These are phyloP conservation scores for Balearica regulorum DNA, from an alignment of 2,797 vertebrate species.

Conservation along the genomic window DNA sequence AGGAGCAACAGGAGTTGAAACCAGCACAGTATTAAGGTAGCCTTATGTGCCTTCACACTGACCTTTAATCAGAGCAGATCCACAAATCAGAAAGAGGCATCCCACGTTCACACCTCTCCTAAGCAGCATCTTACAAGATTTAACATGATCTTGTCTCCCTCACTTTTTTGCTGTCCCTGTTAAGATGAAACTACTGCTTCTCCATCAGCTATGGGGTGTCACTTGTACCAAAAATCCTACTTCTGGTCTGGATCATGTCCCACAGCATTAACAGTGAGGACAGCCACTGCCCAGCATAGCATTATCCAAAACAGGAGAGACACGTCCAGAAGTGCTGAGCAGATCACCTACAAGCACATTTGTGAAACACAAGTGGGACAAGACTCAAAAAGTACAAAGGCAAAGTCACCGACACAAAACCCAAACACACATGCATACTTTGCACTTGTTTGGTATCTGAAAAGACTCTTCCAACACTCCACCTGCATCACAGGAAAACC, in stretches of 20 bases:
- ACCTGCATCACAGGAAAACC: neutral
- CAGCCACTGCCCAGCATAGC: neutral
- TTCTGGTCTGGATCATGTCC: neutral
- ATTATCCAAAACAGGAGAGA: neutral
- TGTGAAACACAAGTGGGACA: neutral
- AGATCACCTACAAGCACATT: neutral
- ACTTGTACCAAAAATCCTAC: neutral
- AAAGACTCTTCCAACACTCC: neutral
- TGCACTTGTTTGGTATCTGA: neutral
- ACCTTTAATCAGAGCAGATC: neutral
- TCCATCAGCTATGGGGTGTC: neutral
- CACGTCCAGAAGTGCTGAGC: neutral
- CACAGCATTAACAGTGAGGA: neutral
- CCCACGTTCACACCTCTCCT: neutral
- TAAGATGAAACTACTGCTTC: neutral
- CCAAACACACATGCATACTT: neutral
- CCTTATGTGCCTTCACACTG: neutral
- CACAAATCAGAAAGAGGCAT: neutral
- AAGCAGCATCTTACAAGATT: neutral
- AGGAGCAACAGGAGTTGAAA: neutral
- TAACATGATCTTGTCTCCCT: neutral
- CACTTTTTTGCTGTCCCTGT: neutral
- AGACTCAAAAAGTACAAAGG: neutral
- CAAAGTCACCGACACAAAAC: neutral
- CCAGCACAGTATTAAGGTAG: neutral